Evolutionary conservation across 2,888 invertebrate species (phyloP).

Genomic region (Hemaris fuciformis): DNA sequence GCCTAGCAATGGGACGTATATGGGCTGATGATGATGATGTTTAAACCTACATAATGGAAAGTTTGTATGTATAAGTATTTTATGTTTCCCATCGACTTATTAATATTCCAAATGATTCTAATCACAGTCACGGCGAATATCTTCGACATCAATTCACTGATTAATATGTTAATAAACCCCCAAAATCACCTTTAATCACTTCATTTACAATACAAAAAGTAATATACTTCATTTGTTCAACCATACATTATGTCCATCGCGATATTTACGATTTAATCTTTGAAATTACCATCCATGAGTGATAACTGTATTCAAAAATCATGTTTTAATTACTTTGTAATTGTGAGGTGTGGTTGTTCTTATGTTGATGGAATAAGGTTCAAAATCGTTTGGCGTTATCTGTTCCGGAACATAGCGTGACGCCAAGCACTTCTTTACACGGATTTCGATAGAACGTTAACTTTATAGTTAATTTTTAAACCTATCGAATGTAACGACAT

Average conservation of each 20-base stretch:
- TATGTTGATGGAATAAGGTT: neutral
- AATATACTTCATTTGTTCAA: slow-evolving; percentile 12
- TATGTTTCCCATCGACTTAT: neutral
- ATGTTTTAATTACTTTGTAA: slow-evolving; percentile 12
- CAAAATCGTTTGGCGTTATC: neutral
- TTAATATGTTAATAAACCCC: slow-evolving; percentile 2
- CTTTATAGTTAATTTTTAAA: slow-evolving; percentile 37
- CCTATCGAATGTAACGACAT: slow-evolving; percentile 36
- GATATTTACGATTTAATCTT: slow-evolving; percentile 20
- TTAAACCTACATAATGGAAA: too few relatives aligned
- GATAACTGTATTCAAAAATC: slow-evolving; percentile 14
- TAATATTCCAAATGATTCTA: neutral
- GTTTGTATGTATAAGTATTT: too few relatives aligned
- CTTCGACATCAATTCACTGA: neutral
- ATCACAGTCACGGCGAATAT: neutral
- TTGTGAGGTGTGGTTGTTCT: neutral
- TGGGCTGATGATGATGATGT: too few relatives aligned
- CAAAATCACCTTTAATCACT: slow-evolving; percentile 9
- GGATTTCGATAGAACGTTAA: slow-evolving; percentile 44
- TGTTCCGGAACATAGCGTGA: slow-evolving; percentile 52
- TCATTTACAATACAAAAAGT: slow-evolving; percentile 14
- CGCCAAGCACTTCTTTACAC: slow-evolving; percentile 50
- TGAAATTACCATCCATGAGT: slow-evolving; percentile 12
- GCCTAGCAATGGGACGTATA: too few relatives aligned
- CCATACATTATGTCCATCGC: slow-evolving; percentile 19